phyloP scores from a whole-genome alignment of 1,140 invertebrate species.

The Ceratina japonica region DNA sequence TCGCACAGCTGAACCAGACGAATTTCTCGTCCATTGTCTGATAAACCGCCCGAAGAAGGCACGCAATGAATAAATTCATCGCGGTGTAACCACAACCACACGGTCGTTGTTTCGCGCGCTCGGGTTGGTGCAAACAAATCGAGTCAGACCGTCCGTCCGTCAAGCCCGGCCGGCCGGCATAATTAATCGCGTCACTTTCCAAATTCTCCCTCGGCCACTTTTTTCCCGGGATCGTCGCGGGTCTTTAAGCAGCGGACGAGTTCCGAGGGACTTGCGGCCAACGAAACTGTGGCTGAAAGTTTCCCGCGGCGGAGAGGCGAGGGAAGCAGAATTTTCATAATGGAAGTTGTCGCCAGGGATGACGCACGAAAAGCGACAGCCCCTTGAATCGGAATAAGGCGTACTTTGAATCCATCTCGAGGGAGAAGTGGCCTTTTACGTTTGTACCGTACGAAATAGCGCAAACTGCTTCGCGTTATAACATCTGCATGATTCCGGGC shows the following conservation, averaged over 20 bases:
- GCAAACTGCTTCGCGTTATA: background rate
- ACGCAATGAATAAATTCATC: slow-evolving; percentile 38
- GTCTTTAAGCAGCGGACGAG: background rate
- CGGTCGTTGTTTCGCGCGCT: background rate
- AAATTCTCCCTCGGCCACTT: background rate
- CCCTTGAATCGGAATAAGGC: slow-evolving; percentile 16
- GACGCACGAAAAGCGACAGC: background rate
- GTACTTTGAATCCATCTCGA: slow-evolving; percentile 34
- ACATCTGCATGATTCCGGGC: too few relatives aligned
- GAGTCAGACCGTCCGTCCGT: background rate
- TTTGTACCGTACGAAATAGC: slow-evolving; percentile 18
- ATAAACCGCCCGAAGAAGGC: slow-evolving; percentile 19
- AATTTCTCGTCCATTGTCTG: slow-evolving; percentile 25
- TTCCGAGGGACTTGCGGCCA: background rate
- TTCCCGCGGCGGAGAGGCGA: background rate
- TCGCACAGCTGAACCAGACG: background rate
- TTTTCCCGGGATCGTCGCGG: background rate
- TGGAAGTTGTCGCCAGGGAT: background rate
- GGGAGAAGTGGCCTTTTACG: slow-evolving; percentile 37
- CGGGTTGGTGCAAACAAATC: slow-evolving; percentile 5
- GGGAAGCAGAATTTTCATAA: slow-evolving; percentile 5
- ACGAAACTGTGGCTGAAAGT: background rate
- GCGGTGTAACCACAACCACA: slow-evolving; percentile 5
- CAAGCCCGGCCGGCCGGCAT: background rate
- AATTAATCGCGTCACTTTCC: slow-evolving; percentile 18